phyloP scores from a whole-genome alignment of 2,113 vertebrate species.

The Phocoena phocoena region DNA sequence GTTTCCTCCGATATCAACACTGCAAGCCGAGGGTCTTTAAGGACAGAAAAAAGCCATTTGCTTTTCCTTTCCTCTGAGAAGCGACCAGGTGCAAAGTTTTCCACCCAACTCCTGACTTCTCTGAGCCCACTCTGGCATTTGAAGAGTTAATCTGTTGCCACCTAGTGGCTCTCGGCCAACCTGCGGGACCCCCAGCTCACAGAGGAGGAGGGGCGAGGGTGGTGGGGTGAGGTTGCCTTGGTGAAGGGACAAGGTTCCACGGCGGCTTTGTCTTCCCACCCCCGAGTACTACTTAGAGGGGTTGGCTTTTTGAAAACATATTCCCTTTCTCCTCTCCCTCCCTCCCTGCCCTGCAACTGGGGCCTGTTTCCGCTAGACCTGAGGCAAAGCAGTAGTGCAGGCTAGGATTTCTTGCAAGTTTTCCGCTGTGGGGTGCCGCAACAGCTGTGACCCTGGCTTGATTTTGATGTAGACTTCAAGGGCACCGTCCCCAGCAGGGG shows the following conservation, averaged over 20 bases:
- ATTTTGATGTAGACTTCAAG: slow-evolving; percentile 79
- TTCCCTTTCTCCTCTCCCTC: neutral
- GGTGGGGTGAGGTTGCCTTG: neutral
- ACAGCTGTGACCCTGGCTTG: slow-evolving; percentile 74
- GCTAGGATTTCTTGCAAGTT: slow-evolving; percentile 69
- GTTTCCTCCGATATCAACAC: neutral
- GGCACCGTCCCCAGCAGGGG: slow-evolving; percentile 76
- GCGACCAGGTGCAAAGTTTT: neutral
- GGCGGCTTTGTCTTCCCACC: neutral
- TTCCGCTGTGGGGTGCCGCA: slow-evolving; percentile 61
- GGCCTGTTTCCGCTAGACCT: slow-evolving; percentile 55
- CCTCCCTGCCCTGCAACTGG: neutral
- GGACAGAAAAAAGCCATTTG: neutral
- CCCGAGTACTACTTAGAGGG: neutral
- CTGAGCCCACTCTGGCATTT: slow-evolving; percentile 56
- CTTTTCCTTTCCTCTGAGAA: neutral
- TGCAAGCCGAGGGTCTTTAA: neutral
- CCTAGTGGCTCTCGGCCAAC: slow-evolving; percentile 66
- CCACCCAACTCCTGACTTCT: neutral
- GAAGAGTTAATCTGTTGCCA: slow-evolving; percentile 82
- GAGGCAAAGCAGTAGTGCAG: slow-evolving; percentile 45
- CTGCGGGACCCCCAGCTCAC: neutral
- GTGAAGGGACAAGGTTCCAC: neutral
- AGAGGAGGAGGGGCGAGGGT: neutral
- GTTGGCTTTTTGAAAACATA: slow-evolving; percentile 8